Evolutionary conservation across 2,113 vertebrate genomes (phyloP).

Genomic region (Scytalopus superciliaris): DNA sequence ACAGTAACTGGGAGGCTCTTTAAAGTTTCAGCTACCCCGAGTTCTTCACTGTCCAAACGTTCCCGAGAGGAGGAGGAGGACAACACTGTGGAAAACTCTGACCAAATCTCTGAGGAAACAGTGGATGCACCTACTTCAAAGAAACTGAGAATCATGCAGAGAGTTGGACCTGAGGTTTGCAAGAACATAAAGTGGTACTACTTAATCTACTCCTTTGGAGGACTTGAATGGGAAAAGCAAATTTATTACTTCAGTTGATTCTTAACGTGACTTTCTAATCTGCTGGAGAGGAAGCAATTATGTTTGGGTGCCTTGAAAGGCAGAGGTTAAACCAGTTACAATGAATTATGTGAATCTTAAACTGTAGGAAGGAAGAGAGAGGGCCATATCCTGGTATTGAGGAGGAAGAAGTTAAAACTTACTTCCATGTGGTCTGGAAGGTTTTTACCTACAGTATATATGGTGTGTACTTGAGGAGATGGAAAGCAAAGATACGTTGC

Average conservation of each 20-base stretch:
- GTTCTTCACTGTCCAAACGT: constrained; percentile 88
- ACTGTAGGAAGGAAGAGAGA: background rate
- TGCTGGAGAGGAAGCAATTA: fast-evolving
- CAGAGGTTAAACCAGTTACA: background rate
- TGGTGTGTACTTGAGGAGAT: background rate
- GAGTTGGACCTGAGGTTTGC: constrained; percentile 88
- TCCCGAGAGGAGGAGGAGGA: constrained; percentile 92
- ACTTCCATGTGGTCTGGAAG: background rate
- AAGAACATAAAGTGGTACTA: background rate
- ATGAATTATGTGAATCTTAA: background rate
- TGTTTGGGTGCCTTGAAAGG: background rate
- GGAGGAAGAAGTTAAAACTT: background rate
- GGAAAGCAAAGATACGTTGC: background rate
- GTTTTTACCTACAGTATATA: background rate
- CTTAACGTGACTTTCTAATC: background rate
- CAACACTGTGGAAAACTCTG: constrained; percentile 78
- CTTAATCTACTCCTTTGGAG: background rate
- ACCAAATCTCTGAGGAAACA: constrained; percentile 83
- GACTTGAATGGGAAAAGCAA: background rate
- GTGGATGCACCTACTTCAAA: constrained; percentile 88
- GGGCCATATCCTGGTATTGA: background rate
- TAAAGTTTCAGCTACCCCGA: constrained; percentile 89
- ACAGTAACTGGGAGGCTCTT: background rate
- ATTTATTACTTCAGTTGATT: background rate
- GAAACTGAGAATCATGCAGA: constrained; percentile 87